phyloP scores from a whole-genome alignment of 1,140 invertebrate species.

The Papilio dardanus region DNA sequence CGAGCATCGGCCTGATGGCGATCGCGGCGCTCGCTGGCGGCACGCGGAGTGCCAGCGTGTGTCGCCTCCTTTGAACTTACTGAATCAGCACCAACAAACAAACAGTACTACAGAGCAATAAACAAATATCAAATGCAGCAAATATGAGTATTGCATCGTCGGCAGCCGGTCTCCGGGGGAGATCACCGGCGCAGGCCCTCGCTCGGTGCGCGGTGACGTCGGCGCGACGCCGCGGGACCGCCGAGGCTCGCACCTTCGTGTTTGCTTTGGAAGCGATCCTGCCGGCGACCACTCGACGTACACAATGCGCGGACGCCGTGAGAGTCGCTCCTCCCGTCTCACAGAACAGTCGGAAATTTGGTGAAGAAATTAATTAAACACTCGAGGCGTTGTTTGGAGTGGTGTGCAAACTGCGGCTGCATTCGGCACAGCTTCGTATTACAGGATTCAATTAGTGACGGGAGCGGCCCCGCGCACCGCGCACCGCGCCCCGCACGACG shows the following conservation, averaged over 20 bases:
- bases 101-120: conserved; percentile 10
- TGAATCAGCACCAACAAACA: not conserved
- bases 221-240: not conserved
- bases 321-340: conserved; percentile 15
- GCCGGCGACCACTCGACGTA: not conserved
- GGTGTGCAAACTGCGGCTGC: conserved; percentile 43
- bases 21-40: not conserved
- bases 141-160: not conserved
- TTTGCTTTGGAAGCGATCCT: conserved; percentile 27
- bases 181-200: not conserved
- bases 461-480: not conserved
- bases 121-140: conserved; percentile 11
- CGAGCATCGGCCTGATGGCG: not conserved
- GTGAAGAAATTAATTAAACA: conserved; percentile 38
- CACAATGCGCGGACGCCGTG: conserved; percentile 10
- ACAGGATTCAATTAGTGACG: conserved; percentile 47
- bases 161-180: not conserved
- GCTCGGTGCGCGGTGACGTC: not conserved
- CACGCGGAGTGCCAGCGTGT: not conserved
- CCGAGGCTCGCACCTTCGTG: conserved; percentile 19
- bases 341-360: conserved; percentile 30
- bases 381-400: conserved; percentile 39
- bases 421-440: conserved; percentile 40
- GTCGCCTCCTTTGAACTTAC: not conserved
- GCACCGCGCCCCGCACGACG: not conserved